Evolutionary conservation across 2,888 invertebrate species (phyloP).

Genomic region (Hypsopygia costalis): DNA sequence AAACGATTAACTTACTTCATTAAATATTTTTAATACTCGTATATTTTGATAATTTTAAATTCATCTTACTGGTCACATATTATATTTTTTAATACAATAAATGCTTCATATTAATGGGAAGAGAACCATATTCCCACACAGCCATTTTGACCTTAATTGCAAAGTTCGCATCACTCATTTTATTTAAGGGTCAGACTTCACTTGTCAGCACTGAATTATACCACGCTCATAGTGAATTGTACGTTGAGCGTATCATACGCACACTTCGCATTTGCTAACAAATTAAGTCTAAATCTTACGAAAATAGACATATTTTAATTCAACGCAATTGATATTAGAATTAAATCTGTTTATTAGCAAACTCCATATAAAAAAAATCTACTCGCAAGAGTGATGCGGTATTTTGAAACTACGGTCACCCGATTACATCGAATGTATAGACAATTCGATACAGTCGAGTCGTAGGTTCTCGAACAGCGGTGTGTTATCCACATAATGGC

Average conservation of each 20-base stretch:
- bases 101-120: constrained; percentile 47
- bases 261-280: no score
- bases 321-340: no score
- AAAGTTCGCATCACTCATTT: constrained; percentile 6
- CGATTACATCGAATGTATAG: constrained; percentile 6
- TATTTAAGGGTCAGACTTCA: no score
- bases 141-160: constrained; percentile 21
- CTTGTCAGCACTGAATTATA: no score
- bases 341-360: no score
- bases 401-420: neutral
- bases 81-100: constrained; percentile 46
- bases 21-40: no score
- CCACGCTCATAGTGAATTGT: no score
- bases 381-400: neutral
- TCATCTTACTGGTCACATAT: constrained; percentile 22
- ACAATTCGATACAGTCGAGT: constrained; percentile 7
- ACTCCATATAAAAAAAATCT: no score
- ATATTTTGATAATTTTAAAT: neutral
- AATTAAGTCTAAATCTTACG: no score
- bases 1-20: no score
- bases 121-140: constrained; percentile 37
- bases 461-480: constrained; percentile 5
- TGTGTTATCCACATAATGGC: constrained; percentile 5
- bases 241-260: neutral
- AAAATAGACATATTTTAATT: no score